Percentiles rank a stretch among this genome's conserved stretches.
phyloP scores from a whole-genome alignment of 2,888 invertebrate species.

The Heliothis peltigera region DNA sequence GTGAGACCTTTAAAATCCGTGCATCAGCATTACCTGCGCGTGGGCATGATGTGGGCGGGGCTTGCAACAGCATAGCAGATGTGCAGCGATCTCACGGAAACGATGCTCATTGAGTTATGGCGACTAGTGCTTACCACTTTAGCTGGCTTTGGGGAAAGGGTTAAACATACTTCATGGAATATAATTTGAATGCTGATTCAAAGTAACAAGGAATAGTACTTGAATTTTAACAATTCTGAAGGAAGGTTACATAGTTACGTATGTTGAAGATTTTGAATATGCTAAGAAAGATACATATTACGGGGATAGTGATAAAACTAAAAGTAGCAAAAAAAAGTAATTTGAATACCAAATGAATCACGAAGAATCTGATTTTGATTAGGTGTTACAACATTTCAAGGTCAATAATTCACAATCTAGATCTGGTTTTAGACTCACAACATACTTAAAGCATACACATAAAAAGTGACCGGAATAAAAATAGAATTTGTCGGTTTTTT shows the following conservation, averaged over 20 bases:
- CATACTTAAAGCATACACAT: constrained; percentile 9
- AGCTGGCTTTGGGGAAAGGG: not conserved
- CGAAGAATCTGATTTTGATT: not conserved
- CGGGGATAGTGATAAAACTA: not conserved
- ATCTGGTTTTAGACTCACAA: constrained; percentile 23
- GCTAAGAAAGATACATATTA: not conserved
- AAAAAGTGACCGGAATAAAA: constrained; percentile 16
- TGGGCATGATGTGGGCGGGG: constrained; percentile 69
- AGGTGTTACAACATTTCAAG: constrained; percentile 10
- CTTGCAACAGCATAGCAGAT: constrained; percentile 64
- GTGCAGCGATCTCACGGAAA: constrained; percentile 65
- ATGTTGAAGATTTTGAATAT: not conserved
- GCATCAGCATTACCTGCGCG: constrained; percentile 67
- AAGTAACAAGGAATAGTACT: too few species aligned
- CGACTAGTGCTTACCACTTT: constrained; percentile 24
- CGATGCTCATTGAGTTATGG: constrained; percentile 40
- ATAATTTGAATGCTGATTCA: constrained; percentile 10
- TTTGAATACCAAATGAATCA: not conserved
- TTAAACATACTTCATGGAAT: not conserved
- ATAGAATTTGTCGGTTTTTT: constrained; percentile 23
- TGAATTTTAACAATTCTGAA: too few species aligned
- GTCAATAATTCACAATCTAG: constrained; percentile 10
- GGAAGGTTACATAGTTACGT: too few species aligned
- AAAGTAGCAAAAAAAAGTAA: not conserved
- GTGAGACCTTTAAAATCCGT: constrained; percentile 56